These are phyloP conservation scores for Hyperoodon ampullatus DNA, from an alignment of 2,113 vertebrate genomes.

Conservation along the genomic window DNA sequence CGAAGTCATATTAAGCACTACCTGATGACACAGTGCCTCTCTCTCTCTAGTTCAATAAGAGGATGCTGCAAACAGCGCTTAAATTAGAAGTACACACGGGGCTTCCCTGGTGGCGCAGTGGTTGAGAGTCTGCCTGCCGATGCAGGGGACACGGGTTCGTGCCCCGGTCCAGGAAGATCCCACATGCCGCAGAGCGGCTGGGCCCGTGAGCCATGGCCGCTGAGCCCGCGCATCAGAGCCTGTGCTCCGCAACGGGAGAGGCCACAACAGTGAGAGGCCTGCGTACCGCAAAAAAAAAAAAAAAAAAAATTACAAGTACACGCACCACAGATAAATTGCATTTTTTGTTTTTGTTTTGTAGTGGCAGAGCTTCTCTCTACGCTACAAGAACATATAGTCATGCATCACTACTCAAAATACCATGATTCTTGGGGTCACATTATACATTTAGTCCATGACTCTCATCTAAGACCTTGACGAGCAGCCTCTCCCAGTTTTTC, in stretches of 20 bases:
- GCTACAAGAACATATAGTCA: neutral
- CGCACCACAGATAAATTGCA: neutral
- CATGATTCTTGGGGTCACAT: neutral
- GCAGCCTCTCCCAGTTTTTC: neutral
- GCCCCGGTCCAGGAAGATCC: too few species aligned
- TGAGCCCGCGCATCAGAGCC: too few species aligned
- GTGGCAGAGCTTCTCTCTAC: neutral
- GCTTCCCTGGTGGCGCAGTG: too few species aligned
- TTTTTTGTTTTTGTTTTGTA: neutral
- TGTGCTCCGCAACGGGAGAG: too few species aligned
- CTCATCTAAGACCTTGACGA: neutral
- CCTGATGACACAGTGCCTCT: neutral
- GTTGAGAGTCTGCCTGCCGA: too few species aligned
- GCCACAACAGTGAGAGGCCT: too few species aligned
- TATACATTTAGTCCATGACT: neutral
- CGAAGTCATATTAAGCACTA: neutral
- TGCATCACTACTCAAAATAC: neutral
- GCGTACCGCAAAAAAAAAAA: too few species aligned
- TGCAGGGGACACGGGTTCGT: too few species aligned
- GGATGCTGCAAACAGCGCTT: neutral
- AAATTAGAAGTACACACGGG: too few species aligned
- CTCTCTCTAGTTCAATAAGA: neutral
- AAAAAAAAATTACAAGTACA: neutral
- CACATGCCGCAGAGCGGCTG: too few species aligned
- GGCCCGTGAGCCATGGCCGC: too few species aligned